Base-by-base conservation (phyloP, 1,140 invertebrate genomes). In the Charaxes varanes region DNA sequence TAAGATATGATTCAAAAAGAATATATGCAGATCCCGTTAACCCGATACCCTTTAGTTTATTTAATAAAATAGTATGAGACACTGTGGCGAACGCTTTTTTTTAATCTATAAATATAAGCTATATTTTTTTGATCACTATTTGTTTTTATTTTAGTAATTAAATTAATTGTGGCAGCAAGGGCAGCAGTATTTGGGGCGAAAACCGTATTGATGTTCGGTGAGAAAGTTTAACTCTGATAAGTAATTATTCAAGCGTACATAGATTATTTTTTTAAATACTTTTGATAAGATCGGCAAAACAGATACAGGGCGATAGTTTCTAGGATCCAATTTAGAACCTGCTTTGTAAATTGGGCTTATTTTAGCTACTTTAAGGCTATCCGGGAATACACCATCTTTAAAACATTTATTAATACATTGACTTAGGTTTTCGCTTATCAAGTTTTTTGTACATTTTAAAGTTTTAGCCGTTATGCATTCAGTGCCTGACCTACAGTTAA, bases 51-150 rank as follows among this genome's bases (percentile, higher is more conserved):
- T 23, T 7, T 17, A 40, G n/a, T 18, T 47, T 47, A 2, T 34
- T 23, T 14, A 47, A 22, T 0, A 47, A 26, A 8, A 34, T 47
- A 23, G 8, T 1, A 12, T 41, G 44, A 13, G 35, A 40, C 5
- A 46, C 31, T 4, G 35, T 46, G 16, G 33, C 35, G 8, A 46
- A 46, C 6, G 44, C 36, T 18, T 47, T 41, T 28, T 47, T 49
- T 8, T 38, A 6, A 7, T 42, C 32, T n/a, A 41, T 35, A n/a
- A 41, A 47, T 5, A 47, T 41, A 11, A 4, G 17, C 12, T 5
- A 36, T 23, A 5, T 41, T 28, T 34, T 41, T 47, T 18, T 35
- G 2, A 34, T 47, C 44, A 8, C 35, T 47, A 21, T 41, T 24
- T 2, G 24, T 32, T 41, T 48, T 54, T 14, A 54, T 33, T 14